Base-by-base conservation (phyloP, 1,140 invertebrate species). In the Drosophila ficusphila region DNA sequence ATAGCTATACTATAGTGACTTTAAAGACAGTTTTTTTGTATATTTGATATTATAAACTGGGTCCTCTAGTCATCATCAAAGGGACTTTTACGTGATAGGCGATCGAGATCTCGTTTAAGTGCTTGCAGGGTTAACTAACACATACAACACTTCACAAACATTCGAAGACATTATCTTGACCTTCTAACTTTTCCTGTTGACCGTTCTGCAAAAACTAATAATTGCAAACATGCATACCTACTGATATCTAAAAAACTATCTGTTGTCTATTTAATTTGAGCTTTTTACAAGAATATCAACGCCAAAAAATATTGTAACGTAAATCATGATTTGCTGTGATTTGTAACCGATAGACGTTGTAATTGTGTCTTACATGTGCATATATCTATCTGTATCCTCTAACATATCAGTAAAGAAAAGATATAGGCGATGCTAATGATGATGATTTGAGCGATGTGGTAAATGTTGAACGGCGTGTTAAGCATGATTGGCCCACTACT, bases 401-500 rank as follows among this genome's bases (percentile, higher is more conserved):
- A 61, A 53, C 31, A 53, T 61, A 38, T 36, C 64, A 56, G 53
- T 54, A 31, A n/a, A n/a, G n/a, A n/a, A n/a, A n/a, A 36, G 42
- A 49, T 48, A 49, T 52, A 62, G 54, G 5, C 29, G 53, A 68
- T 57, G 38, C 48, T 70, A 60, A 51, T 79, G 58, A 79, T 76
- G 75, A 76, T 85, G 57, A 72, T 79, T 70, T 82, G 61, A 86
- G 68, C 81, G 76, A 85, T 86, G 81, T 86, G 81, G 81, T 86
- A 76, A 74, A 60, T 82, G 82, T 86, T 58, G 27, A 89, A 82
- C 77, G 77, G 77, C 82, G 82, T 88, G 69, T 76, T 75, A 75
- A 90, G 89, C 89, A 90, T 90, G 89, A 90, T 90, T 90, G 89
- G 89, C 89, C 89, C 89, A 90, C 89, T 90, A 90, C 89, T 90